Base-by-base conservation (phyloP, 2,797 vertebrate species). In the Cynopterus sphinx region DNA sequence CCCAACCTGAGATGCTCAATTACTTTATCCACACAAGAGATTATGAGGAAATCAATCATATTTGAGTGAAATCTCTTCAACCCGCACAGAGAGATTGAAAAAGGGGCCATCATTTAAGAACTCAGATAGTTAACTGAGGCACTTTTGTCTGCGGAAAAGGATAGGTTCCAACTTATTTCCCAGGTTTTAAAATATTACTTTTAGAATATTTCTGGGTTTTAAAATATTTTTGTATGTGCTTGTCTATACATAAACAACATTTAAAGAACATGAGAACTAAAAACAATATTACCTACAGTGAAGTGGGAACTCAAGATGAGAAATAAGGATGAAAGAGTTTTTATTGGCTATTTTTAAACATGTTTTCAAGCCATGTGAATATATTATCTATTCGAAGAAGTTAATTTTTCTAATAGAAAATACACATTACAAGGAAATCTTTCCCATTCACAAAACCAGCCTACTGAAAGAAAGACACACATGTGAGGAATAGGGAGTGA, bases 141-240 rank as follows among this genome's bases (percentile, higher is more conserved):
- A 17, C 6, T 94, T 87, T 59, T 19, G 49, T 59, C 59, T 84
- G 28, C 15, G 26, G 33, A 83, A 21, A 84, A 75, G 24, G 12
- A 74, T 36, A 49, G 15, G 9, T 4, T 90, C 15, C 28, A 49
- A 55, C 4, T 90, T 87, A 31, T 67, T 59, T 75, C 51, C 46
- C 8, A 71, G 53, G 43, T 85, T 93, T 93, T 41, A 83, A 94
- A 95, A 57, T 73, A 75, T 4, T 55, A 17, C 33, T 77, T 91
- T 49, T 49, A 49, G 49, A 49, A 49, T 49, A 49, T 49, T 49
- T 49, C 49, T 16, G 15, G 49, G 15, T 49, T 49, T 49, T 16
- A 49, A 87, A 83, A 65, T 39, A 61, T 16, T 9, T 43, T 61
- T 86, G 43, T 22, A 71, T 70, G 73, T 43, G 10, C 46, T 91